Percentiles rank a stretch among this genome's conserved stretches.
These are phyloP conservation scores for Ceratitis capitata DNA, from an alignment of 1,140 invertebrate species.

Conservation along the genomic window DNA sequence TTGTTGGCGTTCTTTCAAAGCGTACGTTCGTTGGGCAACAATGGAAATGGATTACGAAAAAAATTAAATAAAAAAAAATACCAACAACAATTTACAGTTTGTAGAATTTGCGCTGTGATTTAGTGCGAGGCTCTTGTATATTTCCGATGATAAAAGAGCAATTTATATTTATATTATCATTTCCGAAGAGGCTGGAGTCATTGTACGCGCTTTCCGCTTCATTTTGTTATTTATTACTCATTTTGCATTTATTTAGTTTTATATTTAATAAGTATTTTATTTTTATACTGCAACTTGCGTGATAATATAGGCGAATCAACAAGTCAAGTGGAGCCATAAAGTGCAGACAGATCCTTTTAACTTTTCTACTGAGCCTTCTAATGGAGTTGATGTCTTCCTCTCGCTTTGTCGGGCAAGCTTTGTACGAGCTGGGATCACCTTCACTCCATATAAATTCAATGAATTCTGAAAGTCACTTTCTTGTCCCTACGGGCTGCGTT, in stretches of 20 bases:
- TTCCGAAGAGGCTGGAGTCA: neutral
- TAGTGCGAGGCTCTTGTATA: neutral
- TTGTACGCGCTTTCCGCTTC: neutral
- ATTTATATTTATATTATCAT: constrained; percentile 29
- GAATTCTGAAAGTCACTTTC: too few relatives aligned
- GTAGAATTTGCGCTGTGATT: neutral
- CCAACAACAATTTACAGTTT: neutral
- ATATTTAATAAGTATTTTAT: too few relatives aligned
- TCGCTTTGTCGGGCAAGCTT: too few relatives aligned
- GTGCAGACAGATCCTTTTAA: too few relatives aligned
- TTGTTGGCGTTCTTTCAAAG: neutral
- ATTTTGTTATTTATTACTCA: neutral
- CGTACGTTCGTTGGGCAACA: neutral
- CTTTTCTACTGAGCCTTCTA: too few relatives aligned
- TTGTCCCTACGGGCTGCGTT: too few relatives aligned
- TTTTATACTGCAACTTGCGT: too few relatives aligned
- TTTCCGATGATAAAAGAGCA: constrained; percentile 21
- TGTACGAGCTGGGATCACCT: too few relatives aligned
- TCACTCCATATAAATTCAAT: too few relatives aligned
- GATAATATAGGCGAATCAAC: too few relatives aligned
- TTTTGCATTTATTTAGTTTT: neutral
- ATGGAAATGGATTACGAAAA: neutral
- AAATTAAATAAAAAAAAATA: neutral
- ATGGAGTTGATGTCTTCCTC: too few relatives aligned
- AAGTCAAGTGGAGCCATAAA: too few relatives aligned